These are phyloP conservation scores for Polylopha cassiicola DNA, from an alignment of 2,888 invertebrate genomes.

Conservation along the genomic window DNA sequence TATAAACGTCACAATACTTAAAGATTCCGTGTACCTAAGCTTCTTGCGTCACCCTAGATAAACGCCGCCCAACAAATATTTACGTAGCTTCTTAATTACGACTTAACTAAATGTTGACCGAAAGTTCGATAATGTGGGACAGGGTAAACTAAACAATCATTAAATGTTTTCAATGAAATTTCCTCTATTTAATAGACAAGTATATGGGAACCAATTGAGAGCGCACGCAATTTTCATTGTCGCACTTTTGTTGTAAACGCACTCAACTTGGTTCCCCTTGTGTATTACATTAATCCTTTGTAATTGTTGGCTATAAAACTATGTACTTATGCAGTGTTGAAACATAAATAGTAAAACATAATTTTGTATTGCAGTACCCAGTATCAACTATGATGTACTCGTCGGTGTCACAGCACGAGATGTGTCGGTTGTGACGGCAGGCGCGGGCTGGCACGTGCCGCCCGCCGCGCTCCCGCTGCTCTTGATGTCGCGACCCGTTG, in stretches of 20 bases:
- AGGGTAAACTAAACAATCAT: conserved; percentile 12
- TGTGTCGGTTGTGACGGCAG: conserved; percentile 83
- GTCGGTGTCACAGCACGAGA: conserved; percentile 80
- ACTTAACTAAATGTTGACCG: conserved; percentile 17
- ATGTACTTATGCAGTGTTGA: background rate
- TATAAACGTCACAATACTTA: conserved; percentile 6
- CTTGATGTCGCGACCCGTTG: conserved; percentile 59
- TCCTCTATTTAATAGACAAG: background rate
- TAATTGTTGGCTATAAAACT: background rate
- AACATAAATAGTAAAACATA: no score
- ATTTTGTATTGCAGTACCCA: conserved; percentile 62
- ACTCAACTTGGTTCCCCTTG: background rate
- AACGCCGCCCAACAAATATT: conserved; percentile 16
- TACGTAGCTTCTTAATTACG: conserved; percentile 16
- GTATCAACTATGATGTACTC: conserved; percentile 78
- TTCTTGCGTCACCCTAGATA: conserved; percentile 18
- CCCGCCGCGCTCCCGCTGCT: conserved; percentile 54
- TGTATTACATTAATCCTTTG: background rate
- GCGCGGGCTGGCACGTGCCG: conserved; percentile 65
- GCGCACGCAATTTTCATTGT: background rate
- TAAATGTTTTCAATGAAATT: conserved; percentile 3
- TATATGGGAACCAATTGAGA: background rate
- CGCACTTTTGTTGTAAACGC: background rate
- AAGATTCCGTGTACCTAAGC: conserved; percentile 10
- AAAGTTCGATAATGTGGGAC: conserved; percentile 17